Evolutionary conservation across 2,113 vertebrate species (phyloP), one percentile per base, ranked within the genome.

Genomic region (Rhadina sibilatrix): DNA sequence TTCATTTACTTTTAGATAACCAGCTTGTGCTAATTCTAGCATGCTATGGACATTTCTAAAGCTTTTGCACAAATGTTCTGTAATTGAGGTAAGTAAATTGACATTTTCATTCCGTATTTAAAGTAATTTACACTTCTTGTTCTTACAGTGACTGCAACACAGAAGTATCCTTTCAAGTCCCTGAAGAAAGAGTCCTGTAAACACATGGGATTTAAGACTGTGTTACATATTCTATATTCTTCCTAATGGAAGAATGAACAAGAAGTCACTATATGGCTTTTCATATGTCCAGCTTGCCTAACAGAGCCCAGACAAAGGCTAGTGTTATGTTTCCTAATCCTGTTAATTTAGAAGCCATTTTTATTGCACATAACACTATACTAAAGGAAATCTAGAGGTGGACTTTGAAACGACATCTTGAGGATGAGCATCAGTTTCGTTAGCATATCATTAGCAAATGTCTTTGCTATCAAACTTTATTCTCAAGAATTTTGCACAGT

Each of bases 391-490:
- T 95, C 65, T 77, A 56, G 68, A 79, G 76, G 81, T n/a, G 38
- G 89, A 77, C 50, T 83, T 61, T 35, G 38, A 53, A 88, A 70
- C 49, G 76, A 52, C n/a, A 63, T 82, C 74, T 61, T 1, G 8
- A 40, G 56, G 63, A 33, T 69, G 40, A 56, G 1, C 61, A 31
- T 33, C 53, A 59, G 61, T 71, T 87, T 83, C 37, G 16, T 83
- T 47, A 68, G 46, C 46, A 47, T 22, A 47, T 47, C 21, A 47
- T 47, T 47, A 47, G 20, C 20, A 47, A 47, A 22, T 64, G 35
- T 79, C 70, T 97, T 84, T 87, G 69, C 80, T 64, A 50, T 76
- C 49, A 74, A 49, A 83, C 74, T 96, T 95, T 18, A 47, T 94
- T 91, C 50, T 89, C 63, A 82, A 89, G 87, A 92, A 46, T 72